A percentile compares a stretch with the other conserved stretches of the same genome.
These are phyloP conservation scores for Centropus unirufus DNA, from an alignment of 2,113 vertebrate species.

Conservation along the genomic window DNA sequence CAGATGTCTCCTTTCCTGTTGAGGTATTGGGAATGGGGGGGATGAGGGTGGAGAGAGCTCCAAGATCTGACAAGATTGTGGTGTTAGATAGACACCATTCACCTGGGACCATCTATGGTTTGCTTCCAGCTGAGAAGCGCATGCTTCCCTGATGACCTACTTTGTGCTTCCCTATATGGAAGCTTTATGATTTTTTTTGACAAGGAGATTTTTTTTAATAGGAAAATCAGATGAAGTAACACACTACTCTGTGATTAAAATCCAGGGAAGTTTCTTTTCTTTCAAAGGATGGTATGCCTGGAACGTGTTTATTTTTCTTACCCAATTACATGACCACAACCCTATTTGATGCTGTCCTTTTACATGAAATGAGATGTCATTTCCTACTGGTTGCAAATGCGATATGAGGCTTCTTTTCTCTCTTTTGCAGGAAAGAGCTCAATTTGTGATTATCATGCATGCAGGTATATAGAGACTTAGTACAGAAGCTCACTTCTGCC, in stretches of 20 bases:
- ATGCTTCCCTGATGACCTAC: neutral
- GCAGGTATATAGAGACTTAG: neutral
- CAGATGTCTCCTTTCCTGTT: slow-evolving; percentile 73
- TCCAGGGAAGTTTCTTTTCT: neutral
- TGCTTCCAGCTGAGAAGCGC: neutral
- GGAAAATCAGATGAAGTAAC: slow-evolving; percentile 50
- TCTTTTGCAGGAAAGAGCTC: neutral
- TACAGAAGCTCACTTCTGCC: slow-evolving; percentile 13
- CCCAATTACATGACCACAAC: neutral
- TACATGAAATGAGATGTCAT: neutral
- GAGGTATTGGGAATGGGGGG: slow-evolving; percentile 40
- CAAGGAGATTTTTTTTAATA: neutral
- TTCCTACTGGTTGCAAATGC: neutral
- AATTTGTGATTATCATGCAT: neutral
- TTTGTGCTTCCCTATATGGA: slow-evolving; percentile 53
- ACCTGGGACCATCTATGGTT: slow-evolving; percentile 38
- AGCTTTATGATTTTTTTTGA: slow-evolving; percentile 20
- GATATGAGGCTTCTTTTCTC: neutral
- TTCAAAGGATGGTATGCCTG: slow-evolving; percentile 2
- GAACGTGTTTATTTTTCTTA: slow-evolving; percentile 33
- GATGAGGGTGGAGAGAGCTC: neutral
- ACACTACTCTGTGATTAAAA: slow-evolving; percentile 32
- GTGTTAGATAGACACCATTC: slow-evolving; percentile 36
- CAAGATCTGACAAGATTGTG: neutral
- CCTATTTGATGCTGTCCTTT: neutral